Percentiles rank a stretch among this genome's conserved stretches.
Conservation (phyloP, 2,797 vertebrate species). For the Oophaga sylvatica region DNA sequence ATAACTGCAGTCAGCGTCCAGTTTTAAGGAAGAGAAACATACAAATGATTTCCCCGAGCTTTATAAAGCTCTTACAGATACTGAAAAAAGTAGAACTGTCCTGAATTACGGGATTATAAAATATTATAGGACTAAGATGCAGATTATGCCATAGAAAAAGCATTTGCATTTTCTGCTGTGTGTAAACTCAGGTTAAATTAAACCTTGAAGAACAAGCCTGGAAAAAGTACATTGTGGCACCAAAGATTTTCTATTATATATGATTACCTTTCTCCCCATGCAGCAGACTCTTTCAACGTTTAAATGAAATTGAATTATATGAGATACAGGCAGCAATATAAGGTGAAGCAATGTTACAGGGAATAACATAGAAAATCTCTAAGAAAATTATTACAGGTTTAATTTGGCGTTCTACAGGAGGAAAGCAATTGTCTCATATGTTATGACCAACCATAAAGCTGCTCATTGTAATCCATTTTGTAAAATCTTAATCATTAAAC, state of each 20-base stretch:
- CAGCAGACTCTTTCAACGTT: constrained; percentile 43
- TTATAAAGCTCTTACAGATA: background rate
- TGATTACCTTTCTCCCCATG: constrained; percentile 45
- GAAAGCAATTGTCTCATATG: constrained; percentile 12
- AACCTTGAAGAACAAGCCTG: constrained; percentile 31
- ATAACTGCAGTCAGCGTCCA: background rate
- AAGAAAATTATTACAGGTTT: constrained; percentile 34
- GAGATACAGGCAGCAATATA: constrained; percentile 37
- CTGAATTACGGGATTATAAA: background rate
- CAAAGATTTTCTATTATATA: constrained; percentile 39
- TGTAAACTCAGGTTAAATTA: constrained; percentile 28
- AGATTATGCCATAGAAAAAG: background rate
- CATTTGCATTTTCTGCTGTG: constrained; percentile 18
- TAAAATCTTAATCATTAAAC: constrained; percentile 28
- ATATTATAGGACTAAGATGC: background rate
- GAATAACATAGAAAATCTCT: constrained; percentile 43
- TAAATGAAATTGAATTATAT: constrained; percentile 52
- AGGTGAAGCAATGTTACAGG: constrained; percentile 36
- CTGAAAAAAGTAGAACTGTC: background rate
- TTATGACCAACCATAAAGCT: constrained; percentile 27
- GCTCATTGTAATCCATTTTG: constrained; percentile 11
- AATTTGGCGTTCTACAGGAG: background rate
- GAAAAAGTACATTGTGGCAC: constrained; percentile 21
- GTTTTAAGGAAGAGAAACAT: background rate
- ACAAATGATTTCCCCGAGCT: background rate